Conservation (phyloP, 2,888 invertebrate species). For the Atrina japonica region DNA sequence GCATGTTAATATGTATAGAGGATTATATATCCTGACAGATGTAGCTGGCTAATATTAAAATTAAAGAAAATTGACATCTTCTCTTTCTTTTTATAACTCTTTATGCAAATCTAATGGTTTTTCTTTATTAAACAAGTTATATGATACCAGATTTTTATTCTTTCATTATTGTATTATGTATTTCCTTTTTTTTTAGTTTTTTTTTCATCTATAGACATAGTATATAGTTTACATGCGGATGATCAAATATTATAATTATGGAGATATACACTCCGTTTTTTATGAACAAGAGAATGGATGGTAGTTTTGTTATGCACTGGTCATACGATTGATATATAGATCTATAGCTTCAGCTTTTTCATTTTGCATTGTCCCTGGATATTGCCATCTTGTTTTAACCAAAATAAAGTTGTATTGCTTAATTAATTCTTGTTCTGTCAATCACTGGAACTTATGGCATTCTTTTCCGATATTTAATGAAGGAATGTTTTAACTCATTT, state of each 20-base stretch:
- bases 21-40: slow-evolving; percentile 13
- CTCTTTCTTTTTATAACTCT: slow-evolving; percentile 12
- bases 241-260: too few relatives aligned
- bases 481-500: too few relatives aligned
- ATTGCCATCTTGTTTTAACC: slow-evolving; percentile 69
- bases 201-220: too few relatives aligned
- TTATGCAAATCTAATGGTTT: background rate
- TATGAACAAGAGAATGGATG: too few relatives aligned
- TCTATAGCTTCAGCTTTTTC: slow-evolving; percentile 49
- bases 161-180: slow-evolving; percentile 1
- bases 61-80: too few relatives aligned
- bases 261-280: too few relatives aligned
- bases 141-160: too few relatives aligned
- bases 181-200: slow-evolving; percentile 4
- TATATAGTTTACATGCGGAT: too few relatives aligned
- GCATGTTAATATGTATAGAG: slow-evolving; percentile 43
- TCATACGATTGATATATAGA: slow-evolving; percentile 11
- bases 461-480: too few relatives aligned
- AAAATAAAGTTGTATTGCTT: slow-evolving; percentile 60
- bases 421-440: slow-evolving; percentile 1
- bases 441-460: too few relatives aligned
- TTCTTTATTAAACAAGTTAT: background rate
- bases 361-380: slow-evolving; percentile 58
- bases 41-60: slow-evolving; percentile 4
- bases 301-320: background rate